Percentiles rank a stretch among this genome's conserved stretches.
Evolutionary conservation across 2,113 vertebrate species (phyloP).

Genomic region (Poeciliopsis prolifica): DNA sequence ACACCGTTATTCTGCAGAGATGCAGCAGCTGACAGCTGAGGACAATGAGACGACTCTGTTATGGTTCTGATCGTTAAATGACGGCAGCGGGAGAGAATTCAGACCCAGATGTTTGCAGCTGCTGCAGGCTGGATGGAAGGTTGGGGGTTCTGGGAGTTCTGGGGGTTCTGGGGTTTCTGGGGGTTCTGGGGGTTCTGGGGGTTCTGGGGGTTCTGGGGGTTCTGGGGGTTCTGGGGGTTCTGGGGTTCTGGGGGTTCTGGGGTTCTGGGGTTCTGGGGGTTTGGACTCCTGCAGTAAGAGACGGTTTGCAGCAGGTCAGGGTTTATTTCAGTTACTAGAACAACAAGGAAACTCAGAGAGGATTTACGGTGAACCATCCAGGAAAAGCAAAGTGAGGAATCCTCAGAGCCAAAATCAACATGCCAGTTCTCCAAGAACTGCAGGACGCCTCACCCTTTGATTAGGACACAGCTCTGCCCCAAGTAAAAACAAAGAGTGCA

Average conservation of each 20-base stretch:
- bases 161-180: too few species aligned
- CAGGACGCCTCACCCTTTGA: neutral
- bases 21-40: constrained; percentile 42
- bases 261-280: too few species aligned
- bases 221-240: too few species aligned
- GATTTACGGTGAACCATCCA: neutral
- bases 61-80: constrained; percentile 3
- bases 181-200: too few species aligned
- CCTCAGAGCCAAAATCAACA: neutral
- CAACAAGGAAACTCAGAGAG: neutral
- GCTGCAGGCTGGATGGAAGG: constrained; percentile 24
- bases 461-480: too few species aligned
- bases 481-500: too few species aligned
- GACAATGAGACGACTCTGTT: constrained; percentile 48
- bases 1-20: neutral
- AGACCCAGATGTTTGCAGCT: constrained; percentile 24
- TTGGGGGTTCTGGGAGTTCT: too few species aligned
- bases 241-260: too few species aligned
- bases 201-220: too few species aligned
- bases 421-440: neutral
- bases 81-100: constrained; percentile 36
- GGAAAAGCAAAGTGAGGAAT: neutral
- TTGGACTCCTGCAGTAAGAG: neutral
- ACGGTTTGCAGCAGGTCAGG: neutral
- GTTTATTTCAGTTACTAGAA: neutral